Evolutionary conservation across 1,140 invertebrate species (phyloP).

Genomic region (Paraescarpia echinospica): DNA sequence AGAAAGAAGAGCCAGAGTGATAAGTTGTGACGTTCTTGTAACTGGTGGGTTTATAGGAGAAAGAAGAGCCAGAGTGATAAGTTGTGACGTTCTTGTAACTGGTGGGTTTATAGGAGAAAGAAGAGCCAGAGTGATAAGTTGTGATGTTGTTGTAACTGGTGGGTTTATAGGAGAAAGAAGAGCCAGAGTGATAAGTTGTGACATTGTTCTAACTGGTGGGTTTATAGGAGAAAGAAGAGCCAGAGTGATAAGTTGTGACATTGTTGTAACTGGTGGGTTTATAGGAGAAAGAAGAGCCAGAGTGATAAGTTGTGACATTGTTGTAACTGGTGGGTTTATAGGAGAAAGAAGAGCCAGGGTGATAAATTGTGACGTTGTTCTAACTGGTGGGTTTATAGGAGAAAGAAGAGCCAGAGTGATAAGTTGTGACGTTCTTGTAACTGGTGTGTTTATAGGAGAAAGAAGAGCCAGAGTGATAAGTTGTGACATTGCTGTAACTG

Average conservation of each 20-base stretch:
- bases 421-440: background rate
- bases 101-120: constrained; percentile 76
- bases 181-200: constrained; percentile 76
- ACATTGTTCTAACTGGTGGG: constrained; percentile 24
- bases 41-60: constrained; percentile 69
- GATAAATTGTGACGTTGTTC: background rate
- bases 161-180: constrained; percentile 84
- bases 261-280: constrained; percentile 30
- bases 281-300: constrained; percentile 94
- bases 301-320: constrained; percentile 62
- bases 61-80: constrained; percentile 95
- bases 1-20: constrained; percentile 95
- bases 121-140: constrained; percentile 86
- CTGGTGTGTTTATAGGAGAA: constrained; percentile 73
- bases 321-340: constrained; percentile 57
- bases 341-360: constrained; percentile 95
- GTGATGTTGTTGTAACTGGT: background rate
- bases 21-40: background rate
- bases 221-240: constrained; percentile 90
- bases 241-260: constrained; percentile 69
- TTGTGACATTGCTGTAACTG: background rate
- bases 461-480: constrained; percentile 92
- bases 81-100: background rate
- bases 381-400: constrained; percentile 66
- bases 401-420: constrained; percentile 95